A percentile compares a stretch with the other conserved stretches of the same genome.
phyloP scores from a whole-genome alignment of 2,797 vertebrate species.

The Alca torda region DNA sequence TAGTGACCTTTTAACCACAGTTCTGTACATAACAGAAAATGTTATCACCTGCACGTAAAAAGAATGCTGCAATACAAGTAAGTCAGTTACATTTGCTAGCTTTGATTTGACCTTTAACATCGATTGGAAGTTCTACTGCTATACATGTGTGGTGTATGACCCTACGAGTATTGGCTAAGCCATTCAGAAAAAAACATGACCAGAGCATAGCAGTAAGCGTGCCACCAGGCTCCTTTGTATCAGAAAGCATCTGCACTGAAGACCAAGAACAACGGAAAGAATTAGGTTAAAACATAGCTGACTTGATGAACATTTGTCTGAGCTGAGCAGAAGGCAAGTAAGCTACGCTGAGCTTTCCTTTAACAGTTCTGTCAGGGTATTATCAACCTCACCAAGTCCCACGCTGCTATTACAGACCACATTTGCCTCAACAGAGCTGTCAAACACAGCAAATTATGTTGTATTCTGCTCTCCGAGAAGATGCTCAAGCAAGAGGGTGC shows the following conservation, averaged over 20 bases:
- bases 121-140: not conserved
- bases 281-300: not conserved
- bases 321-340: conserved; percentile 13
- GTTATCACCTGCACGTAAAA: not conserved
- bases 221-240: not conserved
- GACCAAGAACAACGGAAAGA: not conserved
- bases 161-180: not conserved
- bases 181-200: not conserved
- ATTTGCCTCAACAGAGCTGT: conserved; percentile 18
- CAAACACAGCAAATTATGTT: not conserved
- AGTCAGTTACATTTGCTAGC: not conserved
- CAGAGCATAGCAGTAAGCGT: not conserved
- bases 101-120: conserved; percentile 2
- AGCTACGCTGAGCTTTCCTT: not conserved
- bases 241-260: not conserved
- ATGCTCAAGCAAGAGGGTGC: conserved; percentile 20
- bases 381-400: not conserved
- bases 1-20: not conserved
- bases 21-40: not conserved
- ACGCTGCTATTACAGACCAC: not conserved
- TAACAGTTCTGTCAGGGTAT: conserved; percentile 21
- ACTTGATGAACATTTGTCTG: not conserved
- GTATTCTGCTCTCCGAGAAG: not conserved
- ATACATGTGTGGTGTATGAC: not conserved
- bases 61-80: not conserved